Evolutionary conservation across 2,113 vertebrate genomes (phyloP).

Genomic region (Saiga tatarica): DNA sequence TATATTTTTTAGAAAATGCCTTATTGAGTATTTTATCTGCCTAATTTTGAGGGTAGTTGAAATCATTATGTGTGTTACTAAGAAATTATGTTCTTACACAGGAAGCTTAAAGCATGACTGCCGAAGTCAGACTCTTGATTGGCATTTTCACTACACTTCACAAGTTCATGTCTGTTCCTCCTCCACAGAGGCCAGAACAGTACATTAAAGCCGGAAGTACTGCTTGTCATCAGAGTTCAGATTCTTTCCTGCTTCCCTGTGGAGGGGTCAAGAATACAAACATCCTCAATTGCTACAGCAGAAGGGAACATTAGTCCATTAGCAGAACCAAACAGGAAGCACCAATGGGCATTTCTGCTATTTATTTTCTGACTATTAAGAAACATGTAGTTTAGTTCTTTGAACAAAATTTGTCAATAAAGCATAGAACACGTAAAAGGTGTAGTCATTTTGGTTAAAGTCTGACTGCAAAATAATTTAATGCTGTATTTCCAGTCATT

Average conservation of each 20-base stretch:
- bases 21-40: background rate
- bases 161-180: background rate
- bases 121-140: background rate
- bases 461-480: background rate
- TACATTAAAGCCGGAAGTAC: constrained; percentile 52
- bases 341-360: background rate
- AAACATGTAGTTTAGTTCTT: background rate
- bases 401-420: constrained; percentile 1
- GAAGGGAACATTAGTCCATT: constrained; percentile 24
- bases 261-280: constrained; percentile 38
- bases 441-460: constrained; percentile 19
- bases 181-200: constrained; percentile 8
- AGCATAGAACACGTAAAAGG: background rate
- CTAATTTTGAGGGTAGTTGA: background rate
- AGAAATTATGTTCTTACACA: background rate
- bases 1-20: background rate
- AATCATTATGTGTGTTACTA: background rate
- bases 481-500: background rate
- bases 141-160: background rate
- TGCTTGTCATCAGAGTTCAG: constrained; percentile 39
- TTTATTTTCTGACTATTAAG: constrained; percentile 34
- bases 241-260: constrained; percentile 47
- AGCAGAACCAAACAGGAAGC: background rate
- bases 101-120: background rate
- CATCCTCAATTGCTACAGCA: constrained; percentile 21